phyloP scores from a whole-genome alignment of 2,888 invertebrate species.

The Linyphia triangularis region DNA sequence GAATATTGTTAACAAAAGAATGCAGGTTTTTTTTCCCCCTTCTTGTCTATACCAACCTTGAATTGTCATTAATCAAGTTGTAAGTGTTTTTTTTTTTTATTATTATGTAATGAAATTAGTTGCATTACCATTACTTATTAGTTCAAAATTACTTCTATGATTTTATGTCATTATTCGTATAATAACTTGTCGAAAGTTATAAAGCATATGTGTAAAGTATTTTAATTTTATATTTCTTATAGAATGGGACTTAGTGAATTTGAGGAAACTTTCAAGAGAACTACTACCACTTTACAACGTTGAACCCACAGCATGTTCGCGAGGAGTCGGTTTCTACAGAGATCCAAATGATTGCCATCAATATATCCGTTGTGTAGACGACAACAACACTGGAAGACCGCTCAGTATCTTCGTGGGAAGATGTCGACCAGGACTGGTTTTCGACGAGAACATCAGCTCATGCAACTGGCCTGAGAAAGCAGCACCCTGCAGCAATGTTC shows the following conservation, averaged over 20 bases:
- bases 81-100: too few relatives aligned
- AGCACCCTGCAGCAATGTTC: conserved; percentile 48
- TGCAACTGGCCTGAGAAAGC: conserved; percentile 72
- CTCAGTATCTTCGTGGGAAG: conserved; percentile 27
- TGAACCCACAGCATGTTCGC: conserved; percentile 7
- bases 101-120: too few relatives aligned
- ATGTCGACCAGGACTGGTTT: conserved; percentile 67
- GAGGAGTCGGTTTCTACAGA: conserved; percentile 60
- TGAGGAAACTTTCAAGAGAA: conserved; percentile 26
- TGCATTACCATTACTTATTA: too few relatives aligned
- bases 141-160: too few relatives aligned
- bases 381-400: conserved; percentile 8
- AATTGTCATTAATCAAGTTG: too few relatives aligned
- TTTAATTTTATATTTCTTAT: not conserved
- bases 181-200: not conserved
- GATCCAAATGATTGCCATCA: conserved; percentile 65
- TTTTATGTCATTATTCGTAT: too few relatives aligned
- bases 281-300: conserved; percentile 4
- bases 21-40: too few relatives aligned
- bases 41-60: too few relatives aligned
- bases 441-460: conserved; percentile 66
- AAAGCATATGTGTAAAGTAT: not conserved
- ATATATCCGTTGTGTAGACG: conserved; percentile 62
- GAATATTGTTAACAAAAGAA: too few relatives aligned
- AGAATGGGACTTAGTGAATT: conserved; percentile 53